phyloP scores from a whole-genome alignment of 2,888 invertebrate species.

The Luperina testacea region DNA sequence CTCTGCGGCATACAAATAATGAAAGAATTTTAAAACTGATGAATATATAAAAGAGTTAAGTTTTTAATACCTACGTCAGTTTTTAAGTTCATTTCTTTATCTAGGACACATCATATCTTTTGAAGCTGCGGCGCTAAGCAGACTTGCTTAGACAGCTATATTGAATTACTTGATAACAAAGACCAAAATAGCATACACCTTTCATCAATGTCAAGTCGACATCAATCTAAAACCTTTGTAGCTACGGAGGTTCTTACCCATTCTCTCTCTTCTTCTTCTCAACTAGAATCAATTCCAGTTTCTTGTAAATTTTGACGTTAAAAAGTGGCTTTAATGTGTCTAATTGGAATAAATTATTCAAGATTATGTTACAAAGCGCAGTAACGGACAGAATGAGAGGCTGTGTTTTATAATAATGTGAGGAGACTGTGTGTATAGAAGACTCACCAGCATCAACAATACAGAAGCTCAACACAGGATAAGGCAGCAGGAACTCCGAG shows the following conservation, averaged over 20 bases:
- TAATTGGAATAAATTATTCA: not conserved
- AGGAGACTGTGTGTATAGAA: not conserved
- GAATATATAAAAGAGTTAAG: not conserved
- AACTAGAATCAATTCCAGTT: not conserved
- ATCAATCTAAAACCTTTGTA: not conserved
- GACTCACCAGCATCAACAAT: conserved; percentile 93
- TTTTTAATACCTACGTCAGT: not conserved
- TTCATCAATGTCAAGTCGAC: not conserved
- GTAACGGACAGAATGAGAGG: not conserved
- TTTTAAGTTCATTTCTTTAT: not conserved
- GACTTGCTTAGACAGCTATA: not conserved
- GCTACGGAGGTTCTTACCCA: not conserved
- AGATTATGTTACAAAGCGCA: not conserved
- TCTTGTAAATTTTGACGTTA: not conserved
- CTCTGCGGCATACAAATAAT: conserved; percentile 69
- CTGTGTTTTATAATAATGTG: not conserved
- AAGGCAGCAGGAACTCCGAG: conserved; percentile 96
- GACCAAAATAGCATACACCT: not conserved
- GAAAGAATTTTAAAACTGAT: not conserved
- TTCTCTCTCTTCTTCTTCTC: too few relatives aligned
- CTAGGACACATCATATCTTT: not conserved
- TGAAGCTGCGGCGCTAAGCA: not conserved
- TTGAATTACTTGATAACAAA: not conserved
- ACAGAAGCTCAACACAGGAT: conserved; percentile 96
- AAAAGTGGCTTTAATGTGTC: not conserved